Conservation (phyloP, 1,140 invertebrate genomes). For the Sinonovacula constricta region DNA sequence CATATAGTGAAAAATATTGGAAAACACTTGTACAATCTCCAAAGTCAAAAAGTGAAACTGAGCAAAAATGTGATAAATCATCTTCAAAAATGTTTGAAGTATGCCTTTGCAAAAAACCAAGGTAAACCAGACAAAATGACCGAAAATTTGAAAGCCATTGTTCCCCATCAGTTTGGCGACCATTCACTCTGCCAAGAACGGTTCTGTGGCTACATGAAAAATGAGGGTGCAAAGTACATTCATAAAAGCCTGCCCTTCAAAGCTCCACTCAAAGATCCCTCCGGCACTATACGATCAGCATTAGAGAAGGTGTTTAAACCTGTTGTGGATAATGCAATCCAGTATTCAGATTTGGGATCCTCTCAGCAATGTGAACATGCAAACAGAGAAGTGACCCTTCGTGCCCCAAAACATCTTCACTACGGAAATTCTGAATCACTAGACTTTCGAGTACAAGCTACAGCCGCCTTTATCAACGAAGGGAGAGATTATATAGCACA, state of each 20-base stretch:
- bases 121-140: conserved; percentile 27
- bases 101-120: conserved; percentile 53
- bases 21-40: conserved; percentile 27
- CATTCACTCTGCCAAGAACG: conserved; percentile 25
- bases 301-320: conserved; percentile 13
- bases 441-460: conserved; percentile 15
- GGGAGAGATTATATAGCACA: conserved; percentile 23
- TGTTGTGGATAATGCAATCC: conserved; percentile 1
- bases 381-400: conserved; percentile 2
- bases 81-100: conserved; percentile 46
- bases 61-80: conserved; percentile 32
- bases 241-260: conserved; percentile 50
- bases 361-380: conserved; percentile 37
- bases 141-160: conserved; percentile 44
- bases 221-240: conserved; percentile 10
- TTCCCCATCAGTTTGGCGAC: conserved; percentile 49
- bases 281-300: neutral
- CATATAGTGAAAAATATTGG: conserved; percentile 49
- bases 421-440: conserved; percentile 21
- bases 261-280: conserved; percentile 7
- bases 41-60: conserved; percentile 31
- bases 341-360: conserved; percentile 26
- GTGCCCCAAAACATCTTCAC: conserved; percentile 24
- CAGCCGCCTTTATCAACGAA: conserved; percentile 33
- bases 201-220: conserved; percentile 53